phyloP scores from a whole-genome alignment of 92 coral and sea anemone species.

The Epizoanthus rinbou region DNA sequence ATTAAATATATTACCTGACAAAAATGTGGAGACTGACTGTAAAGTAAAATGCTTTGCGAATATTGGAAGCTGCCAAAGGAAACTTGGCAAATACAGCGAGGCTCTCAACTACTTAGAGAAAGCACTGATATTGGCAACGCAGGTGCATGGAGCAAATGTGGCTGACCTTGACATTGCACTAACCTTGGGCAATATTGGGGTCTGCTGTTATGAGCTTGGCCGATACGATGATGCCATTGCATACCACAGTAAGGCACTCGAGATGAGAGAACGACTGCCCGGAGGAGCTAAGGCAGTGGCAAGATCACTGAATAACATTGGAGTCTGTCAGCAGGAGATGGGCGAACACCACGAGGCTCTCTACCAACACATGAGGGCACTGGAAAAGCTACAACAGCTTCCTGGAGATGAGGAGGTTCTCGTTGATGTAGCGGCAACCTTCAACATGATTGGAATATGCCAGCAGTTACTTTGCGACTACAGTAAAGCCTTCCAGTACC shows the following conservation, averaged over 20 bases:
- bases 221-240: not conserved
- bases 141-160: not conserved
- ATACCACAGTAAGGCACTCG: not conserved
- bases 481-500: not conserved
- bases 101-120: constrained; percentile 6
- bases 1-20: not conserved
- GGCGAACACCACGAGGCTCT: not conserved
- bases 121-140: not conserved
- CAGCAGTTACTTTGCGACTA: not conserved
- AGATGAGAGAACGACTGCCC: not conserved
- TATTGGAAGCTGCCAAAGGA: not conserved
- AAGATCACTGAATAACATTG: not conserved
- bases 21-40: not conserved
- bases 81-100: not conserved
- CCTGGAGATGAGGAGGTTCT: no score
- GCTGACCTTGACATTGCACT: not conserved
- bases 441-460: constrained; percentile 5
- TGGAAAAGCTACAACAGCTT: no score
- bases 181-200: constrained; percentile 1
- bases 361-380: no score
- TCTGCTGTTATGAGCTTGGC: not conserved
- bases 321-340: constrained; percentile 6
- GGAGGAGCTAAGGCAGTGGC: not conserved
- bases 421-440: not conserved
- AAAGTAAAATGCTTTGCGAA: not conserved